A percentile compares a stretch with the other conserved stretches of the same genome.
Conservation (phyloP, 2,797 vertebrate species). For the Peromyscus aztecus region DNA sequence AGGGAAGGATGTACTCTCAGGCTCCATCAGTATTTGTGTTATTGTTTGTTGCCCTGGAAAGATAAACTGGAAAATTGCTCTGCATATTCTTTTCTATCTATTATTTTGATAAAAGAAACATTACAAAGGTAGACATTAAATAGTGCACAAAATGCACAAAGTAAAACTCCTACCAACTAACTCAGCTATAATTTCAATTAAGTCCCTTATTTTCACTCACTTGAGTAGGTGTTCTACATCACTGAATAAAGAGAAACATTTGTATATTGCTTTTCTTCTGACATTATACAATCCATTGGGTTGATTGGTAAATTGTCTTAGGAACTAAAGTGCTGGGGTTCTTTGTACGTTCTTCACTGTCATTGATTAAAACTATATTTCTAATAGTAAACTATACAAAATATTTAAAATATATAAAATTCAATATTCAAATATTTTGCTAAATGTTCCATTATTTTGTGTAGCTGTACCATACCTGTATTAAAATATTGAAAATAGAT, state of each 20-base stretch:
- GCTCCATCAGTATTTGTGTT: not conserved
- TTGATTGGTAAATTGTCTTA: not conserved
- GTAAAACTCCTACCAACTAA: not conserved
- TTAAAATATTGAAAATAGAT: not conserved
- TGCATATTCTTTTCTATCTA: not conserved
- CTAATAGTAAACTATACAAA: not conserved
- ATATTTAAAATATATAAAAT: not conserved
- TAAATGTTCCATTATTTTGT: not conserved
- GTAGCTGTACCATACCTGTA: not conserved
- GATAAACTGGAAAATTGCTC: not conserved
- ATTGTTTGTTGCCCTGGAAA: not conserved
- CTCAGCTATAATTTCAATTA: not conserved
- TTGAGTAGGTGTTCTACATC: not conserved
- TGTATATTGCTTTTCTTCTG: not conserved
- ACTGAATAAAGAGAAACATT: not conserved
- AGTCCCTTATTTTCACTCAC: not conserved
- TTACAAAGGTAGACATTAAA: not conserved
- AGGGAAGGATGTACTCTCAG: not conserved
- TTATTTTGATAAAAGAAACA: not conserved
- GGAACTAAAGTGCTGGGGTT: not conserved
- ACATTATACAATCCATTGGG: not conserved
- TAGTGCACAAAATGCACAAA: not conserved
- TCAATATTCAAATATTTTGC: not conserved
- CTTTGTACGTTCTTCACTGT: not conserved
- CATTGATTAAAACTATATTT: not conserved